These are phyloP conservation scores for Orchesella cincta DNA, from an alignment of 1,140 invertebrate genomes.

Conservation along the genomic window DNA sequence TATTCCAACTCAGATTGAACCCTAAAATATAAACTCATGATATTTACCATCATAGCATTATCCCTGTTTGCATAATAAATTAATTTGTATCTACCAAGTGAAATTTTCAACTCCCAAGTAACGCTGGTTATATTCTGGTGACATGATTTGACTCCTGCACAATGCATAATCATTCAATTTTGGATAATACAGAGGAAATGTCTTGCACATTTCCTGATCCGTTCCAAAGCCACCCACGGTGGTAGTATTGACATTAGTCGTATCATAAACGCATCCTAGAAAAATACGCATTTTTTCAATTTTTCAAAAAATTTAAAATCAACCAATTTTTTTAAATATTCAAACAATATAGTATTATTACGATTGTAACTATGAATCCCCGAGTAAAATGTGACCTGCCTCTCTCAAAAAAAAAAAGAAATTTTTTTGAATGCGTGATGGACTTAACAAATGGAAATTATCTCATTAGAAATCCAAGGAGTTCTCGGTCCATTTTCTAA, in stretches of 20 bases:
- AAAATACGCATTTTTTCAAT: not conserved
- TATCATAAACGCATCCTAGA: not conserved
- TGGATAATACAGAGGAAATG: not conserved
- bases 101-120: not conserved
- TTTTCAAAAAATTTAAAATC: not conserved
- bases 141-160: not conserved
- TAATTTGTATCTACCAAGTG: not conserved
- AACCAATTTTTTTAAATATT: not conserved
- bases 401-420: conserved; percentile 58
- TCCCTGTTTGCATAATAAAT: not conserved
- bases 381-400: conserved; percentile 71
- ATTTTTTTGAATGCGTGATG: not conserved
- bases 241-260: not conserved
- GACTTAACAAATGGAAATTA: conserved; percentile 64
- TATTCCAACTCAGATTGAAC: not conserved
- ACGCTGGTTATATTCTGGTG: not conserved
- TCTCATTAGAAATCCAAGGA: conserved; percentile 64
- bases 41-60: not conserved
- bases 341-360: conserved; percentile 57
- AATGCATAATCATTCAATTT: not conserved
- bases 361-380: conserved; percentile 78
- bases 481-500: conserved; percentile 74
- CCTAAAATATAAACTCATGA: not conserved
- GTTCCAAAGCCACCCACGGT: not conserved
- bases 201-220: conserved; percentile 10